Conservation (phyloP, 30 jellyfish, hydroid and myxozoan species). For the Haliclystus octoradiatus region DNA sequence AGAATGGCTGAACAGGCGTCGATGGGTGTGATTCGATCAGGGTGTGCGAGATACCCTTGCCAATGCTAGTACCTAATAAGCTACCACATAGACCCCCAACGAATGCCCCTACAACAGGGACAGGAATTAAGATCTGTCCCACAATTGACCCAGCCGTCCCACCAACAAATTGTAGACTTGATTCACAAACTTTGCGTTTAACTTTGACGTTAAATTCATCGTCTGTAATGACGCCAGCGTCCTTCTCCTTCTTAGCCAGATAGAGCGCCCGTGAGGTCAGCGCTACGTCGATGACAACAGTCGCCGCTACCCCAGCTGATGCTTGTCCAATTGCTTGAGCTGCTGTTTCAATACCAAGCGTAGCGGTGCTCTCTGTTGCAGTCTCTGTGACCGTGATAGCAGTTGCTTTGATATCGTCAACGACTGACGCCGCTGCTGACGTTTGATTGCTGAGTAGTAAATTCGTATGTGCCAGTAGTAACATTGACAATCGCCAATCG, state of each 20-base stretch:
- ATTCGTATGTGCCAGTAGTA: too few relatives aligned
- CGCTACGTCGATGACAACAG: slow-evolving; percentile 83
- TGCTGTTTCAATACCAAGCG: slow-evolving; percentile 87
- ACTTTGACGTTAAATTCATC: slow-evolving; percentile 59
- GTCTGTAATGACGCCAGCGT: slow-evolving; percentile 60
- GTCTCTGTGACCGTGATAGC: slow-evolving; percentile 77
- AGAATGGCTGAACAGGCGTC: too few relatives aligned
- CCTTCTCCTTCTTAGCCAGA: slow-evolving; percentile 76
- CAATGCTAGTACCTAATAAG: slow-evolving; percentile 86
- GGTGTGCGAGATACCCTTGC: slow-evolving; percentile 96
- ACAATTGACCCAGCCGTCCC: slow-evolving; percentile 98
- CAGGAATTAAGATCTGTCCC: slow-evolving; percentile 89
- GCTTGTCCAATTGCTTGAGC: slow-evolving; percentile 96
- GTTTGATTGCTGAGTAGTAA: too few relatives aligned
- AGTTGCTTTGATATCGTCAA: slow-evolving; percentile 58
- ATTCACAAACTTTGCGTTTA: slow-evolving; percentile 87
- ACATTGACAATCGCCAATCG: too few relatives aligned
- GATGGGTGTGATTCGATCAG: too few relatives aligned
- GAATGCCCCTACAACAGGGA: slow-evolving; percentile 93
- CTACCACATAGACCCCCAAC: slow-evolving; percentile 98
- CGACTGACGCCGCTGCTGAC: too few relatives aligned
- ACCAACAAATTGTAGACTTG: slow-evolving; percentile 93
- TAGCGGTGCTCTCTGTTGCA: slow-evolving; percentile 93
- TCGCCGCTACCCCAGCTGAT: slow-evolving; percentile 72
- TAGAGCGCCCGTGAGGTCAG: slow-evolving; percentile 73